Conservation (phyloP, 2,113 vertebrate genomes). For the Danionella cerebrum region DNA sequence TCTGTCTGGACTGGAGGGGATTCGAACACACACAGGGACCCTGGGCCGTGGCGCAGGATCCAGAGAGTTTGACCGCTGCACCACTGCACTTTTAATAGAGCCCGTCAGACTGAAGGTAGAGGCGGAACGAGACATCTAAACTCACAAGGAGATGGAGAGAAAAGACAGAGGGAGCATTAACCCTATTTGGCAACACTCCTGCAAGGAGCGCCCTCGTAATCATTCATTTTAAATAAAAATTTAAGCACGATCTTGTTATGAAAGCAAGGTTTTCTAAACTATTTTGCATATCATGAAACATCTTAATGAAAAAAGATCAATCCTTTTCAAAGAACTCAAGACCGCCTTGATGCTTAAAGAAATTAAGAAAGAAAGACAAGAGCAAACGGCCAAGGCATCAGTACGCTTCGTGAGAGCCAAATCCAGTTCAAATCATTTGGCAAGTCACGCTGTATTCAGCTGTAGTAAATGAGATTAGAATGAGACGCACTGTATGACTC, state of each 20-base stretch:
- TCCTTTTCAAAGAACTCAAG: not conserved
- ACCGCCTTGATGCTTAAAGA: not conserved
- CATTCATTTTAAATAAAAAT: slow-evolving; percentile 10
- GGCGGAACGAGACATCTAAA: slow-evolving; percentile 73
- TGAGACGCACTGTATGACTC: not conserved
- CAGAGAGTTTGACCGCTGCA: slow-evolving; percentile 74
- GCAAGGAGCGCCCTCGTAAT: not conserved
- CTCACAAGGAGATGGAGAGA: slow-evolving; percentile 31
- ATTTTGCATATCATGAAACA: slow-evolving; percentile 14
- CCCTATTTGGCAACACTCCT: not conserved
- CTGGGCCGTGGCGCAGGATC: slow-evolving; percentile 62
- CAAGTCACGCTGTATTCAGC: not conserved
- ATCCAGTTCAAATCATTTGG: not conserved
- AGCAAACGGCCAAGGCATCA: not conserved
- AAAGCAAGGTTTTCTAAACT: not conserved
- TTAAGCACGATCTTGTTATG: not conserved
- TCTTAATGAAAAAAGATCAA: slow-evolving; percentile 2
- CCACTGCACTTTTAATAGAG: slow-evolving; percentile 59
- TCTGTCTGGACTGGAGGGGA: slow-evolving; percentile 46
- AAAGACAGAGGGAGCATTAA: not conserved
- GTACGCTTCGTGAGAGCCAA: not conserved
- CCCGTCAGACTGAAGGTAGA: slow-evolving; percentile 70
- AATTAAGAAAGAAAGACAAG: not conserved
- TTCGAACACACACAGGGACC: slow-evolving; percentile 56
- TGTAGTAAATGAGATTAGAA: not conserved